Evolutionary conservation across 2,113 vertebrate genomes (phyloP), one percentile per base, ranked within the genome.

Genomic region (Quiscalus mexicanus): DNA sequence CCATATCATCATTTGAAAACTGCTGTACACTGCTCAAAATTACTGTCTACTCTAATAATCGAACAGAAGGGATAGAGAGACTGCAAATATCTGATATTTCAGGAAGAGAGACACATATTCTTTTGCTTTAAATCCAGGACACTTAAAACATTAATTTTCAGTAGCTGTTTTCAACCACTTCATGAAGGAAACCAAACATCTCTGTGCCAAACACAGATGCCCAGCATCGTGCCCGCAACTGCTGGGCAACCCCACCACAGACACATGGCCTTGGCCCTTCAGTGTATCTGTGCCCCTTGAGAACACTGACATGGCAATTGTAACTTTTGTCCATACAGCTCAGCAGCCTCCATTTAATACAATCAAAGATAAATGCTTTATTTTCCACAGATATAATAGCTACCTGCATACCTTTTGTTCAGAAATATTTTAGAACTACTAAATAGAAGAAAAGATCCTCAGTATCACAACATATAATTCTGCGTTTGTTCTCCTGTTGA

Each of bases 221-320:
- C 31, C 71, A 42, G 42, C 21, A 21, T 31, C 1, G 0, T 31
- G 16, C 14, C 30, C 0, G 0, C 1, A 5, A 71, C 31, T 85
- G 22, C 35, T 10, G 39, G 49, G 39, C 30, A 59, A 30, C 17
- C 41, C 67, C 67, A 62, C 25, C 37, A 60, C 10, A 44, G 44
- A 39, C 35, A 67, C 17, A 11, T 0, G 0, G 8, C 27, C 39
- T 41, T 20, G 58, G 58, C 84, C 24, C 39, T 20, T 24, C 15
- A 9, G 12, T 1, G 10, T 11, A 12, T 11, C 70, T 58, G 49
- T n/a, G 31, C 15, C 16, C 10, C 65, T 55, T 22, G 0, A 16
- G 7, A 83, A 42, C 23, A 52, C 21, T 2, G 3, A 35, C 20
- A n/a, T 0, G 0, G 47, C 47, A 77, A 73, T 25, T 21, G 6